These are phyloP conservation scores for Drosophila rhopaloa DNA, from an alignment of 1,140 invertebrate genomes.

Conservation along the genomic window DNA sequence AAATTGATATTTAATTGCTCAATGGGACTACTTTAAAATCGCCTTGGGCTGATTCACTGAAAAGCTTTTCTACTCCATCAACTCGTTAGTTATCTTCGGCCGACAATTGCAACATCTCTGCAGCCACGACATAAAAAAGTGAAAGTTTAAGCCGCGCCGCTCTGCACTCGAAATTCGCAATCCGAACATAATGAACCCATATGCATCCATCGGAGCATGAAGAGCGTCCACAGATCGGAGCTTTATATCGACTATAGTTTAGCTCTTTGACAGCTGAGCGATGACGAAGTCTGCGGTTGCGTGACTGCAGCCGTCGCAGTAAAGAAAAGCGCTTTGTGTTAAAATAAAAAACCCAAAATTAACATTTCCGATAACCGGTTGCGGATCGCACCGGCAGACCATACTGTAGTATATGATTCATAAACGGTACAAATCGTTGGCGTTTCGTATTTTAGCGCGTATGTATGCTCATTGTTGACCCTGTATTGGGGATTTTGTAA, in stretches of 20 bases:
- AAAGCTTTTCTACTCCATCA: constrained; percentile 37
- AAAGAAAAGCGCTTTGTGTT: constrained; percentile 56
- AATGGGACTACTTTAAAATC: not conserved
- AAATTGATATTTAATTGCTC: too few species aligned
- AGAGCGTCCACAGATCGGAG: constrained; percentile 25
- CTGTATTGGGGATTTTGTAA: constrained; percentile 78
- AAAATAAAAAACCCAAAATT: constrained; percentile 61
- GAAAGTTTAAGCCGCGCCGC: constrained; percentile 59
- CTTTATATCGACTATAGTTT: constrained; percentile 15
- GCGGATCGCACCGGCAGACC: constrained; percentile 35
- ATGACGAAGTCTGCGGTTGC: constrained; percentile 60
- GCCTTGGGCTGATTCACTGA: constrained; percentile 44
- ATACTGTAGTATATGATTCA: constrained; percentile 62
- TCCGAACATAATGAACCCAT: constrained; percentile 51
- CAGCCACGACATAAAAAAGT: constrained; percentile 50
- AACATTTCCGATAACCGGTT: constrained; percentile 71
- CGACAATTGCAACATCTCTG: constrained; percentile 55
- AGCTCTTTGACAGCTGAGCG: constrained; percentile 59
- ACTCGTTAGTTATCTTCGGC: constrained; percentile 11
- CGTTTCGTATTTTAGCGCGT: constrained; percentile 51
- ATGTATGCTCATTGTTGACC: constrained; percentile 58
- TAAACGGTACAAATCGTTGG: constrained; percentile 49
- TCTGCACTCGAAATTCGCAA: constrained; percentile 73
- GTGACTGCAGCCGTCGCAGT: constrained; percentile 52
- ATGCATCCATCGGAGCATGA: constrained; percentile 62